Base-by-base conservation (phyloP, 2,888 invertebrate genomes). In the Drosophila meridionalis region DNA sequence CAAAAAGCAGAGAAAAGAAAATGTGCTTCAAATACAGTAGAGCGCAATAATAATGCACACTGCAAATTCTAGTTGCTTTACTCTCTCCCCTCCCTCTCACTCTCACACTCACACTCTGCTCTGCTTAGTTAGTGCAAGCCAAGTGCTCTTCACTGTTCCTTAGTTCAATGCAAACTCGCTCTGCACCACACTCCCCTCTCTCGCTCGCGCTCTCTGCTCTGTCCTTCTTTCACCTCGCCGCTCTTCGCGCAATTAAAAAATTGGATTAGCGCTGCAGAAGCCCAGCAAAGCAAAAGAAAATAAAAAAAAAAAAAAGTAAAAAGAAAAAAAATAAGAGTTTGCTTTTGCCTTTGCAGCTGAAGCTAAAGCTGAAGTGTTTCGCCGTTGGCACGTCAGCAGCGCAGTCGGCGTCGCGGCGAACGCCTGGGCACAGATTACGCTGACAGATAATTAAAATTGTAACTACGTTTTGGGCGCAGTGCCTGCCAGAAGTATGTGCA, bases 401-500 rank as follows among this genome's bases (percentile, higher is more conserved):
- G 65, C 80, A 20, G 76, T 62, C 5, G 64, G 64, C 78, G 53
- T 56, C 57, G 65, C 55, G 0, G 64, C 50, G 30, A 52, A 65
- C 72, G 75, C 61, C 78, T 69, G 78, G 62, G 73, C 79, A 89
- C 73, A 88, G 90, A 90, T 88, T 86, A 86, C 83, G 87, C 89
- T 82, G 83, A 75, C 89, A 87, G 90, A 87, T 90, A 87, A 87
- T 87, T 87, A 88, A 87, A 87, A 80, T 78, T 82, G 90, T 85
- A 85, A 84, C 85, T 85, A 82, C 80, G 82, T 82, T 78, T 72
- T 69, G 73, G 40, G 48, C 50, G 72, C 85, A 84, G 73, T 89
- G 45, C 28, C 66, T 76, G 68, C 42, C 26, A 69, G 59, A 48
- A 69, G 78, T 82, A 40, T 62, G 63, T 30, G 55, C 55, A 26